Base-by-base conservation (phyloP, 2,113 vertebrate genomes). In the Notechis scutatus region DNA sequence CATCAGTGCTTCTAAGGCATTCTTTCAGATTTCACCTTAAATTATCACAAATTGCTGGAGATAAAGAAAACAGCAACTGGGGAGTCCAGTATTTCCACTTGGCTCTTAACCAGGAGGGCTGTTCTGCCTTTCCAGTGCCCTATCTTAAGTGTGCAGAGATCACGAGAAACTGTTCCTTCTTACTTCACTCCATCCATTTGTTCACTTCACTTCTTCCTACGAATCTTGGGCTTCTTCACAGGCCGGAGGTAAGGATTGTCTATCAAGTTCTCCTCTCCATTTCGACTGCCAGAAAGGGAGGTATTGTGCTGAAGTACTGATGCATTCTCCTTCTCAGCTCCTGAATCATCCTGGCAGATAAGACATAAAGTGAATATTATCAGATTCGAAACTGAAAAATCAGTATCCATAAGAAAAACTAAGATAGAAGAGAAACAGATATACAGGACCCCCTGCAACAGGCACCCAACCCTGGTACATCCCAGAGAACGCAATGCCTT, bases 211-310 rank as follows among this genome's bases (percentile, higher is more conserved):
- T 99, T 99, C 98, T 99, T 99, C 96, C 99, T 97, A 94, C 99
- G 98, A 92, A 99, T 98, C 98, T 99, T 99, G 95, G 99, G 99
- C 91, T 99, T 99, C 95, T 99, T 99, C 88, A 99, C 99, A 0
- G 99, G 99, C 2, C 99, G 96, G n/a, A 99, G 98, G 69, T 99
- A 99, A 8, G 99, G 99, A 54, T 99, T 99, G 97, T 99, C 99
- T 2, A 99, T 99, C 95, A 99, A 1, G 7, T 96, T 99, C 91
- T 99, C 99, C 86, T 99, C 99, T 6, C 95, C 98, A 0, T 96
- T 98, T 85, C 99, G 99, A 81, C 96, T 96, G 39, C 98, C 97
- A 0, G 98, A 95, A 91, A 99, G 96, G 4, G 97, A 97, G 2
- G 97, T 96, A 88, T 97, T 98, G 95, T 99, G 98, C 94, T 99